phyloP scores from a whole-genome alignment of 2,797 vertebrate genomes.

The Spinus pinus region DNA sequence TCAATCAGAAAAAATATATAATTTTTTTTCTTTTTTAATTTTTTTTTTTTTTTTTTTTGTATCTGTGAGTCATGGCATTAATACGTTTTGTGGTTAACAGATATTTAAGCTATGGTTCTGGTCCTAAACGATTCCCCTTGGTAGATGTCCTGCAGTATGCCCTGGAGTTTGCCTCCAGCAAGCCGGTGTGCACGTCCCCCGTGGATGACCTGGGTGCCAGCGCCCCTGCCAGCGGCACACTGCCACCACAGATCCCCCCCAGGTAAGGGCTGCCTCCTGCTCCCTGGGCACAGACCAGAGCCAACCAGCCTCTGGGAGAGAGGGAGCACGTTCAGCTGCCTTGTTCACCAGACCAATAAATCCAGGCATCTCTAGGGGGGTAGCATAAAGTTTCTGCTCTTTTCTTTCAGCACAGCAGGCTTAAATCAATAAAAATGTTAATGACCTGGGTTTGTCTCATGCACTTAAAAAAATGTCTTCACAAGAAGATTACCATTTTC shows the following conservation, averaged over 20 bases:
- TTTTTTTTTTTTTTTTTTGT: not conserved
- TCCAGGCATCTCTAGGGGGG: accelerated
- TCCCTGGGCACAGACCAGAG: not conserved
- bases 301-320: not conserved
- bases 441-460: not conserved
- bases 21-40: accelerated
- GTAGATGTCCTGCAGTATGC: constrained; percentile 98
- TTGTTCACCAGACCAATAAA: not conserved
- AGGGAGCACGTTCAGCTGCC: not conserved
- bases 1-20: not conserved
- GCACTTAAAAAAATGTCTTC: not conserved
- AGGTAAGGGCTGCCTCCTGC: constrained; percentile 74
- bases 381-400: not conserved
- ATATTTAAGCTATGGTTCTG: constrained; percentile 98
- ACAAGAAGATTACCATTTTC: not conserved
- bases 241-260: constrained; percentile 77
- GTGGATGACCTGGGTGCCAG: constrained; percentile 91
- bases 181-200: constrained; percentile 94
- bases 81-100: constrained; percentile 77
- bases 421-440: not conserved
- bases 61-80: constrained; percentile 38
- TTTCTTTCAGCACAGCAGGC: not conserved
- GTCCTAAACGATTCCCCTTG: constrained; percentile 97
- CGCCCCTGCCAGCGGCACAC: constrained; percentile 82
- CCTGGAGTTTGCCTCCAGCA: constrained; percentile 98